Evolutionary conservation across 2,888 invertebrate species (phyloP).

Genomic region (Hypena proboscidalis): DNA sequence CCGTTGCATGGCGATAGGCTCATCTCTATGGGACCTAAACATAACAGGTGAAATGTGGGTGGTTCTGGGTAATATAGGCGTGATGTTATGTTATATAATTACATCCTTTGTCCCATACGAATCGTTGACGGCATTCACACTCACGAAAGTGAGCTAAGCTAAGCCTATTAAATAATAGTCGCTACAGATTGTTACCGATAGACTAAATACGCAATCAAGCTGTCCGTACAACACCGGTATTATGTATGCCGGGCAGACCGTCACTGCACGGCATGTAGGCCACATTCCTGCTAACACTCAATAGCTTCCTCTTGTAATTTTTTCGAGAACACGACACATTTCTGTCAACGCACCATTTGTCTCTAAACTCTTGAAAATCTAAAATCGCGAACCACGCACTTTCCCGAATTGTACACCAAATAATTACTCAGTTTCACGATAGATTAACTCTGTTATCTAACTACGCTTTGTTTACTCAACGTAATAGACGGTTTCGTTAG

Average conservation of each 20-base stretch:
- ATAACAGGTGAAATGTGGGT: too few relatives aligned
- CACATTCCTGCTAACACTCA: constrained; percentile 65
- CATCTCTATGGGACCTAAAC: too few relatives aligned
- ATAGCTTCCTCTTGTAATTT: constrained; percentile 62
- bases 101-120: too few relatives aligned
- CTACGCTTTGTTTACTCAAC: constrained; percentile 30
- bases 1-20: too few relatives aligned
- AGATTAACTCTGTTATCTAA: constrained; percentile 67
- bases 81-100: too few relatives aligned
- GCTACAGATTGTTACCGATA: constrained; percentile 16
- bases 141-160: too few relatives aligned
- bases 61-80: too few relatives aligned
- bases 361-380: constrained; percentile 25
- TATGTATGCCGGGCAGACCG: constrained; percentile 38
- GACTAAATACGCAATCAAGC: constrained; percentile 29
- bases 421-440: constrained; percentile 67
- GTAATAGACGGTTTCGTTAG: constrained; percentile 20
- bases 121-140: too few relatives aligned
- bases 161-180: constrained; percentile 15
- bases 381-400: constrained; percentile 22
- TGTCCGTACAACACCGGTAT: constrained; percentile 23
- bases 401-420: constrained; percentile 52
- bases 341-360: constrained; percentile 62
- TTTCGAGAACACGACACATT: constrained; percentile 61
- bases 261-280: constrained; percentile 63